A percentile compares a stretch with the other conserved stretches of the same genome.
Evolutionary conservation across 2,113 vertebrate species (phyloP).

Genomic region (Sylvilagus bachmani): DNA sequence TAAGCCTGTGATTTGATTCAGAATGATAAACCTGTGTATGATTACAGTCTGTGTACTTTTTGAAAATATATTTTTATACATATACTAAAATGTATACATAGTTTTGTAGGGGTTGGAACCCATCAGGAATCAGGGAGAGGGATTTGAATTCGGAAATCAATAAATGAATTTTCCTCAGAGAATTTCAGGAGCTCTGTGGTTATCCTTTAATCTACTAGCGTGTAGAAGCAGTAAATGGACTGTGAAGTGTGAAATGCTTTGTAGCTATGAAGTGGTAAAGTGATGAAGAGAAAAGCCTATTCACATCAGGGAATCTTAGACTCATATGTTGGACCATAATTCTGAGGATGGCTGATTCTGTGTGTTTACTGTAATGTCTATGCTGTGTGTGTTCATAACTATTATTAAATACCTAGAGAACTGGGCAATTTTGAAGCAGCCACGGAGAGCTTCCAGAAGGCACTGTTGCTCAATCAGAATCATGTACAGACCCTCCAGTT

Average conservation of each 20-base stretch:
- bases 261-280: neutral
- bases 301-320: fast-evolving
- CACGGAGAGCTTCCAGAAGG: slow-evolving; percentile 98
- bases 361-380: neutral
- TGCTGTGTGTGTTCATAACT: slow-evolving; percentile 31
- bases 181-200: neutral
- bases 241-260: neutral
- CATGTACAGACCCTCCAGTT: slow-evolving; percentile 98
- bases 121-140: neutral
- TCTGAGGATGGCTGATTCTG: neutral
- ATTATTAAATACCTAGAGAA: slow-evolving; percentile 89
- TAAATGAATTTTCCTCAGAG: neutral
- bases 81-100: neutral
- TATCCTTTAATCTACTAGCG: neutral
- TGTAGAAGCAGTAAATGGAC: no score
- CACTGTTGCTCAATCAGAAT: slow-evolving; percentile 97
- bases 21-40: neutral
- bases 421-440: slow-evolving; percentile 98
- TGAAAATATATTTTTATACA: neutral
- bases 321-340: fast-evolving
- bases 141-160: neutral
- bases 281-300: neutral
- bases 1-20: neutral
- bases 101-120: neutral
- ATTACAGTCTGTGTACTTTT: neutral